Base-by-base conservation (phyloP, 2,113 vertebrate species). In the Zosterops pallidus region DNA sequence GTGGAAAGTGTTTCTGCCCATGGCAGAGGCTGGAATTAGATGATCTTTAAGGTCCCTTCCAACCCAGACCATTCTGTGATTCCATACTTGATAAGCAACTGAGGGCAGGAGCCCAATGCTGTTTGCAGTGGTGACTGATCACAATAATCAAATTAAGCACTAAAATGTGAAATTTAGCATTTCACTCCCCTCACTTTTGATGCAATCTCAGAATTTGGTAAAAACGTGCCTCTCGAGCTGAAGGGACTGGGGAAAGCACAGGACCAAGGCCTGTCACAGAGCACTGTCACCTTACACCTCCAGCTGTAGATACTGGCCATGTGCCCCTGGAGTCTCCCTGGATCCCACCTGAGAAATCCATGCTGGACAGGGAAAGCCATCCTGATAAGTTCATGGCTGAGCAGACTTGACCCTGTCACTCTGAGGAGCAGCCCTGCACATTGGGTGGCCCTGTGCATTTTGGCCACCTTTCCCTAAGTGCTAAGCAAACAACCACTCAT, bases 341-440 rank as follows among this genome's bases (percentile, higher is more conserved):
- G 24, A 17, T 28, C 31, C 52, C 52, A 14, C 1, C 1, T 37
- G 31, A 65, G 60, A 41, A 28, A 81, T 41, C 50, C 37, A 1
- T 21, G 9, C 50, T 59, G 56, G 57, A n/a, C 62, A 42, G 28
- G 25, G 22, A 72, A 50, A 62, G 8, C 15, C 67, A 41, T 6
- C 14, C 49, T 1, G 3, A 0, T 3, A 0, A 5, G 4, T 9
- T 15, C 23, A 23, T 21, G 44, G 11, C 49, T 74, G 81, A 59
- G 46, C 35, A 86, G 35, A 7, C 9, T 2, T 0, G 57, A 11
- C 15, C 23, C 23, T 35, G 42, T 52, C 57, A 5, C 12, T 56
- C 12, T 42, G 57, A 72, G 70, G 11, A 75, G 44, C 15, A 50
- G 71, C 63, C 41, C 71, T 21, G 6, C 5, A 8, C 19, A 1